Base-by-base conservation (phyloP, 2,113 vertebrate genomes). In the Stomatorhinus ivindoensis region DNA sequence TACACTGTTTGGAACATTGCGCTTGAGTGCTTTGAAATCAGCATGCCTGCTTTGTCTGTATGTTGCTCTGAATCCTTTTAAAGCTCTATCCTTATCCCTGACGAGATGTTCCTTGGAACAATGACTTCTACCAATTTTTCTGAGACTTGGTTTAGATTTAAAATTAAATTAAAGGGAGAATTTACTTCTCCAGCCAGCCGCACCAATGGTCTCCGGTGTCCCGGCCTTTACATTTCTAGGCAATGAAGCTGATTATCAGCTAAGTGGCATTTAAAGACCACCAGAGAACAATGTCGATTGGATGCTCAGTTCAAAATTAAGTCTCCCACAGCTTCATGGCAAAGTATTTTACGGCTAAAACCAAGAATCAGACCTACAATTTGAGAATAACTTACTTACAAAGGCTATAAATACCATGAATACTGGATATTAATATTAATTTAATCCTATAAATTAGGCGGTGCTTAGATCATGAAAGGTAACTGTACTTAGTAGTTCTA, bases 191-290 rank as follows among this genome's bases (percentile, higher is more conserved):
- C 73, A 39, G 35, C 73, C 35, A 19, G 35, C 35, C 5, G 31
- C 69, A n/a, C 73, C 73, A 42, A 1, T 42, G 35, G 35, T 80
- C 73, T 42, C 73, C 1, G 73, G 73, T 42, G 73, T 42, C 5
- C 17, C 9, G 27, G 11, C 58, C 42, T 31, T 48, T 46, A 31
- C 47, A 7, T 48, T 39, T 73, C 61, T 73, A 6, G 65, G 39
- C 58, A 88, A 46, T 88, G 61, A 46, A 47, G 42, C 65, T n/a
- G 24, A 73, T 69, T 47, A 50, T 47, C 61, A 17, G 4, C 24
- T 69, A 88, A 88, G 19, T 88, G 24, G 27, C 42, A 88, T 48
- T 88, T 61, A 47, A 61, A 47, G 44, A 31, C 87, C 61, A 50
- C 46, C 11, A 61, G 42, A 50, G 58, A 88, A 61, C 61, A 73